A percentile compares a stretch with the other conserved stretches of the same genome.
phyloP scores from a whole-genome alignment of 2,888 invertebrate genomes.

The Cosmopolites sordidus region DNA sequence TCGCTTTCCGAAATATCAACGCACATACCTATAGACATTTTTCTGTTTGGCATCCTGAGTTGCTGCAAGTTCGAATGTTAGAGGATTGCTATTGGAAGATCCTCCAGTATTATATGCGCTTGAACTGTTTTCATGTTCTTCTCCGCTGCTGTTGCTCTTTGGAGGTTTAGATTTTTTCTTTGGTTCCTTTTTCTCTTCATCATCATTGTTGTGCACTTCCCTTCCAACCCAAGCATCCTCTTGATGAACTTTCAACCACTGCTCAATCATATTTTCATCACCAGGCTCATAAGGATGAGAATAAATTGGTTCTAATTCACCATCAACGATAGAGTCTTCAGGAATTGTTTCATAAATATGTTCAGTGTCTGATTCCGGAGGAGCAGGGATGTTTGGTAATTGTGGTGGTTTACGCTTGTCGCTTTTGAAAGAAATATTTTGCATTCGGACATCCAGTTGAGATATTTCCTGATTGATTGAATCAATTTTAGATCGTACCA shows the following conservation, averaged over 20 bases:
- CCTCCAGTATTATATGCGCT: conserved; percentile 74
- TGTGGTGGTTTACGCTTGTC: conserved; percentile 42
- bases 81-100: conserved; percentile 65
- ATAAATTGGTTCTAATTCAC: conserved; percentile 58
- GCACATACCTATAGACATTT: conserved; percentile 36
- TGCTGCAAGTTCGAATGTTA: conserved; percentile 53
- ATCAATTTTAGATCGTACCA: conserved; percentile 44
- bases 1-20: background rate
- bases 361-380: conserved; percentile 54
- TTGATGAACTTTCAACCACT: conserved; percentile 41
- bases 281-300: conserved; percentile 57
- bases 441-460: conserved; percentile 56
- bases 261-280: conserved; percentile 40
- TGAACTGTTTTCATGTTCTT: conserved; percentile 61
- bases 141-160: conserved; percentile 49
- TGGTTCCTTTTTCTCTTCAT: conserved; percentile 31
- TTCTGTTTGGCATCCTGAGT: conserved; percentile 47
- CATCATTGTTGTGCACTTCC: conserved; percentile 25
- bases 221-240: conserved; percentile 27
- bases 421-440: conserved; percentile 54
- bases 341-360: conserved; percentile 66
- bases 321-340: conserved; percentile 50
- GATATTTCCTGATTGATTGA: conserved; percentile 54
- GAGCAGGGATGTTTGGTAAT: conserved; percentile 39
- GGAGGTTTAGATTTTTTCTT: conserved; percentile 36